phyloP scores from a whole-genome alignment of 2,888 invertebrate species.

The Meloe dianella region DNA sequence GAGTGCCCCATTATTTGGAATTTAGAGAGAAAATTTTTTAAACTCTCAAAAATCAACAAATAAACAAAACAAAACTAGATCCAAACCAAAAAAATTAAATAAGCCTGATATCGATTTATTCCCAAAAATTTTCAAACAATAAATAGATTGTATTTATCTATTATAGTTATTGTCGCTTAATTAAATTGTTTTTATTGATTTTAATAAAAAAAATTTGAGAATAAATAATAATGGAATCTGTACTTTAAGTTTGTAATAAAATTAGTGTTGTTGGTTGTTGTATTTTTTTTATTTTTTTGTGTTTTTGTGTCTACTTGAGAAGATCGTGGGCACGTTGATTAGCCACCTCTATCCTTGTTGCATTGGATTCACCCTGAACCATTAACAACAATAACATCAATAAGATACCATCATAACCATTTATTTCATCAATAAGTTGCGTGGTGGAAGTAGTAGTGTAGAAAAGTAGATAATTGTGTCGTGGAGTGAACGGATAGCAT shows the following conservation, averaged over 20 bases:
- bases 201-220: slow-evolving; percentile 26
- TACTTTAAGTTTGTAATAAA: slow-evolving; percentile 35
- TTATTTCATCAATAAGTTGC: slow-evolving; percentile 40
- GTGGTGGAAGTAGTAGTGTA: slow-evolving; percentile 37
- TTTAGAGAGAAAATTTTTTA: background rate
- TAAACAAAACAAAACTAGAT: slow-evolving; percentile 2
- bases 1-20: slow-evolving; percentile 43
- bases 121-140: slow-evolving; percentile 21
- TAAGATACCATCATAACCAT: slow-evolving; percentile 29
- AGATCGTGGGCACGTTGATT: slow-evolving; percentile 97
- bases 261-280: too few species aligned
- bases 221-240: slow-evolving; percentile 40
- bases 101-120: slow-evolving; percentile 33
- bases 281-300: too few species aligned
- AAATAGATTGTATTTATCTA: background rate
- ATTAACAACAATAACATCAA: background rate
- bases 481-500: slow-evolving; percentile 55
- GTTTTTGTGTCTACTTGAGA: slow-evolving; percentile 75
- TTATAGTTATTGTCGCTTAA: slow-evolving; percentile 22
- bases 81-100: slow-evolving; percentile 11
- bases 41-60: too few species aligned
- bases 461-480: slow-evolving; percentile 42
- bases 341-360: slow-evolving; percentile 94
- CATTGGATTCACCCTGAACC: slow-evolving; percentile 84
- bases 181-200: slow-evolving; percentile 8